Evolutionary conservation across 2,797 vertebrate genomes (phyloP), one percentile per base, ranked within the genome.

Genomic region (Bradypodion pumilum): DNA sequence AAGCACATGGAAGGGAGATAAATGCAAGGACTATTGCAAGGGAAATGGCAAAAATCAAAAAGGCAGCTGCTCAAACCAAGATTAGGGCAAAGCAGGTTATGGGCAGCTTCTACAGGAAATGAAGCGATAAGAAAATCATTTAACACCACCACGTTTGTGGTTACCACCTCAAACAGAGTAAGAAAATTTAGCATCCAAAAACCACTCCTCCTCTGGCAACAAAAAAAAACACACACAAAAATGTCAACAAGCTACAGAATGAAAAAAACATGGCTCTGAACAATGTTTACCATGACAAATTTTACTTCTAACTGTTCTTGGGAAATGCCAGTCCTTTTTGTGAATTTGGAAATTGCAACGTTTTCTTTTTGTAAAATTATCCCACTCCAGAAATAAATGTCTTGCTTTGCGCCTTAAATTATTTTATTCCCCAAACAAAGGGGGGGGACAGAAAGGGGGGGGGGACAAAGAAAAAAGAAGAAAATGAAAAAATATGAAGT

Each of bases 1-100:
- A 29, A 89, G 82, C 80, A 90, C 87, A 74, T 85, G 21, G 72
- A 86, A 35, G 35, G 92, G 49, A 86, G 80, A 88, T 83, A 83
- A 86, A 88, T 85, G 77, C 76, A 88, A 88, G 87, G 60, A 81
- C 46, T 32, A 79, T 87, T 15, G 59, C 80, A 81, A 84, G 81
- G 84, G 77, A 77, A 93, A 91, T 27, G 62, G 80, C 68, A 72
- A 92, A 89, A 1, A 23, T 42, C 85, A 9, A 27, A 87, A 74
- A 83, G 3, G 68, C 80, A 89, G 81, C 49, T 35, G 29, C 74
- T 85, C 0, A 78, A 76, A 27, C 73, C 42, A 82, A 82, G 42
- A 63, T 83, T 82, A 65, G 74, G 40, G 65, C 1, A 73, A n/a
- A 37, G 82, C 2, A 1, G 70, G 56, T 69, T 2, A 52, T 0